These are phyloP conservation scores for Atopsyche davidsoni DNA, from an alignment of 1,140 invertebrate genomes.

Conservation along the genomic window DNA sequence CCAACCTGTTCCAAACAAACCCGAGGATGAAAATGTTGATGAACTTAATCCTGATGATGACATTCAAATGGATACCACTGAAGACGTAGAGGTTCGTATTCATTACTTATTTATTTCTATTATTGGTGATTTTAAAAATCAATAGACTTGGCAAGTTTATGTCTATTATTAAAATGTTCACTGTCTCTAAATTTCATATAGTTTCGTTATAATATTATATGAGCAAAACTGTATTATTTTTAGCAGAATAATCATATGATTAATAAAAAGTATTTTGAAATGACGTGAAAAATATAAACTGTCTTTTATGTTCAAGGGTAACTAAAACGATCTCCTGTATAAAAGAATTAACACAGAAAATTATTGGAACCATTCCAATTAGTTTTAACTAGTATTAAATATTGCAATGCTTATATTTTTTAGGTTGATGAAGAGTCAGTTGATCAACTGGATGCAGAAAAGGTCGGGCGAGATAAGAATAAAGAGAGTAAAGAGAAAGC, in stretches of 20 bases:
- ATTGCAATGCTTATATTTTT: too few species aligned
- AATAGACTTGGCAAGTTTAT: neutral
- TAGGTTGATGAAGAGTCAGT: constrained; percentile 44
- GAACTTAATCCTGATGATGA: constrained; percentile 49
- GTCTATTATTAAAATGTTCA: neutral
- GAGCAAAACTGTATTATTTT: neutral
- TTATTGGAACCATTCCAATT: too few species aligned
- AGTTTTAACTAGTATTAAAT: too few species aligned
- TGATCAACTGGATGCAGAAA: constrained; percentile 49
- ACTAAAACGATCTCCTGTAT: too few species aligned
- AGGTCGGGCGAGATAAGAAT: constrained; percentile 45
- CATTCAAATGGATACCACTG: constrained; percentile 50
- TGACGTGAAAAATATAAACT: too few species aligned
- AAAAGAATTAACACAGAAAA: too few species aligned
- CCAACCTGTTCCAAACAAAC: constrained; percentile 58
- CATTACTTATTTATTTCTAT: too few species aligned
- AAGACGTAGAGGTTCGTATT: constrained; percentile 44
- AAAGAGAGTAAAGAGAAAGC: constrained; percentile 48
- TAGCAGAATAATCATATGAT: neutral
- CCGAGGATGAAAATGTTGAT: constrained; percentile 53
- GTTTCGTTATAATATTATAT: neutral
- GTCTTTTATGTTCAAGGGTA: too few species aligned
- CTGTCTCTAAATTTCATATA: too few species aligned
- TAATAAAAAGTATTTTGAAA: too few species aligned
- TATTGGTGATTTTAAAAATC: too few species aligned